Evolutionary conservation across 2,113 vertebrate genomes (phyloP).

Genomic region (Serilophus lunatus): DNA sequence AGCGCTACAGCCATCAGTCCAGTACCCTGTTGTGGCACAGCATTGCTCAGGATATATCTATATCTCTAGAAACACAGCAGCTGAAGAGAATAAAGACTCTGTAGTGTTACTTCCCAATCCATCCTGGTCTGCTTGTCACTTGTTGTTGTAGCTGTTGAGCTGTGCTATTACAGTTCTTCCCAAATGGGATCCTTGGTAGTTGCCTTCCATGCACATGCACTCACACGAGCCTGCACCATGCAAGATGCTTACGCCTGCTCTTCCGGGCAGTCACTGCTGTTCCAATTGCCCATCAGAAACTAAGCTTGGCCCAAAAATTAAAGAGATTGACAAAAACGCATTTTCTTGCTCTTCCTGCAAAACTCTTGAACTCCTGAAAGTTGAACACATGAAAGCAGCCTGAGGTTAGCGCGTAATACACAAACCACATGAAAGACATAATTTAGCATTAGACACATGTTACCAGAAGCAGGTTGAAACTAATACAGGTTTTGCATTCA

Average conservation of each 20-base stretch:
- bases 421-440: constrained; percentile 50
- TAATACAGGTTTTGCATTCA: constrained; percentile 18
- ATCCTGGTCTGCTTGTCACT: not conserved
- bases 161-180: not conserved
- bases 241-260: not conserved
- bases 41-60: not conserved
- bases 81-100: not conserved
- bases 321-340: constrained; percentile 22
- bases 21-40: not conserved
- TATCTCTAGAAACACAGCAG: not conserved
- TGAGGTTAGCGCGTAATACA: not conserved
- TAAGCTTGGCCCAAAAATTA: not conserved
- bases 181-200: not conserved
- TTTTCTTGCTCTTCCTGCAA: constrained; percentile 27
- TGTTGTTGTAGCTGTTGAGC: not conserved
- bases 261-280: not conserved
- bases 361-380: constrained; percentile 41
- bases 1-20: not conserved
- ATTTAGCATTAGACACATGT: constrained; percentile 34
- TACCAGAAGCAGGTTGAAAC: constrained; percentile 50
- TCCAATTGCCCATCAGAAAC: constrained; percentile 5
- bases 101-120: not conserved
- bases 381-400: constrained; percentile 37
- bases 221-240: not conserved
- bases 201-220: not conserved